Evolutionary conservation across 2,888 invertebrate genomes (phyloP).

Genomic region (Acleris cristana): DNA sequence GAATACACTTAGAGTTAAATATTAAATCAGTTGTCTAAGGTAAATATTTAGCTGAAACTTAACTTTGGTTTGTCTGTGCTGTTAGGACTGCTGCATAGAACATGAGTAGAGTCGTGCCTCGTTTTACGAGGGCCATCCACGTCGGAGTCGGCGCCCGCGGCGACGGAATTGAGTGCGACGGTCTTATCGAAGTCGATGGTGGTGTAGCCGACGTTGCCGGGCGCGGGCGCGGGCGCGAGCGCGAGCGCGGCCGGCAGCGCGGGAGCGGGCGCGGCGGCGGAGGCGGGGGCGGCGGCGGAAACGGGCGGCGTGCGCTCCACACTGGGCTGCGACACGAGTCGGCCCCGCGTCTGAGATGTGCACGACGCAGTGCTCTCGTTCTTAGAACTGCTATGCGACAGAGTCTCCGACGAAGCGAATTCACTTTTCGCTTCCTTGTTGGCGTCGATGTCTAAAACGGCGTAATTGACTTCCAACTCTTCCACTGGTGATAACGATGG

Average conservation of each 20-base stretch:
- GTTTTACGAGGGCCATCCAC: conserved; percentile 90
- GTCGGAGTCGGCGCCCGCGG: conserved; percentile 87
- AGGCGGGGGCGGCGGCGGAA: conserved; percentile 83
- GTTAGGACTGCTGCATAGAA: conserved; percentile 76
- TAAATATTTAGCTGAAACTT: conserved; percentile 32
- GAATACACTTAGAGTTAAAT: no score
- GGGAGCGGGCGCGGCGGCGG: conserved; percentile 60
- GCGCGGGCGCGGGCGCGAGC: conserved; percentile 85
- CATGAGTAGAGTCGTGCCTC: conserved; percentile 90
- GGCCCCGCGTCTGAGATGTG: conserved; percentile 59
- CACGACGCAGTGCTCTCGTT: conserved; percentile 64
- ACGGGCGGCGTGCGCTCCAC: conserved; percentile 53
- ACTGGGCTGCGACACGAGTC: conserved; percentile 67
- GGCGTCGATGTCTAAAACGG: conserved; percentile 89
- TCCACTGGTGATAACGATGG: conserved; percentile 72
- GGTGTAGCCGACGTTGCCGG: conserved; percentile 88
- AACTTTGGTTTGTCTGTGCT: conserved; percentile 58
- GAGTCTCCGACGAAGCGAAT: conserved; percentile 62
- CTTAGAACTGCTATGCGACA: conserved; percentile 62
- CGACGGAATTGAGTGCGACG: conserved; percentile 91
- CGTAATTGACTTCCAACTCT: conserved; percentile 87
- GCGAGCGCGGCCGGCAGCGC: conserved; percentile 76
- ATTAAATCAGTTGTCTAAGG: no score
- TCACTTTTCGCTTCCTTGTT: conserved; percentile 70
- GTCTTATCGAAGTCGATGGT: conserved; percentile 98